These are phyloP conservation scores for Paragorgia papillata DNA, from an alignment of 92 coral and sea anemone species.

Conservation along the genomic window DNA sequence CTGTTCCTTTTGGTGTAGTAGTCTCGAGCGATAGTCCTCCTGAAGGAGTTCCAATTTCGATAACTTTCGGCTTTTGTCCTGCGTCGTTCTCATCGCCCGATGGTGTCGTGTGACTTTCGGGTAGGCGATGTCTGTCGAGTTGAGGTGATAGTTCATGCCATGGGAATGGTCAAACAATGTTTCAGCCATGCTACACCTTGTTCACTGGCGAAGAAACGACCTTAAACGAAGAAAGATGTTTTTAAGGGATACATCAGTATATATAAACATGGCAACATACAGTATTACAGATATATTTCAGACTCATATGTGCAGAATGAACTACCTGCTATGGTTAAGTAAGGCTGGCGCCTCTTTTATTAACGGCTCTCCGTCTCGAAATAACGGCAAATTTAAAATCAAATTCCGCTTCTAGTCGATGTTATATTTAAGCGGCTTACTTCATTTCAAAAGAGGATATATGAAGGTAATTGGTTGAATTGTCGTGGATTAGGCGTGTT, in stretches of 20 bases:
- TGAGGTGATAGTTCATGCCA: not conserved
- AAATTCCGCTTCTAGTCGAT: not conserved
- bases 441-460: constrained; percentile 18
- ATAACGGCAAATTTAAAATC: constrained; percentile 6
- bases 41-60: constrained; percentile 83
- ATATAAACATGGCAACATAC: too few relatives aligned
- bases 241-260: too few relatives aligned
- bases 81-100: constrained; percentile 19
- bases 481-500: constrained; percentile 15
- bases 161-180: not conserved
- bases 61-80: constrained; percentile 54
- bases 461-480: constrained; percentile 7
- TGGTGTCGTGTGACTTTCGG: not conserved
- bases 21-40: constrained; percentile 74
- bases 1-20: constrained; percentile 77
- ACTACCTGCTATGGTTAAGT: too few relatives aligned
- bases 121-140: not conserved
- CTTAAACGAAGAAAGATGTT: too few relatives aligned
- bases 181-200: not conserved
- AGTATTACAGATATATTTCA: too few relatives aligned
- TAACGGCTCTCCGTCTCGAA: constrained; percentile 1
- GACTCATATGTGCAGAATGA: too few relatives aligned
- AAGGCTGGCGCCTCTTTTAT: not conserved
- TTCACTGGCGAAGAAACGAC: too few relatives aligned
- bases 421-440: constrained; percentile 19